These are phyloP conservation scores for Popillia japonica DNA, from an alignment of 1,140 invertebrate genomes.

Conservation along the genomic window DNA sequence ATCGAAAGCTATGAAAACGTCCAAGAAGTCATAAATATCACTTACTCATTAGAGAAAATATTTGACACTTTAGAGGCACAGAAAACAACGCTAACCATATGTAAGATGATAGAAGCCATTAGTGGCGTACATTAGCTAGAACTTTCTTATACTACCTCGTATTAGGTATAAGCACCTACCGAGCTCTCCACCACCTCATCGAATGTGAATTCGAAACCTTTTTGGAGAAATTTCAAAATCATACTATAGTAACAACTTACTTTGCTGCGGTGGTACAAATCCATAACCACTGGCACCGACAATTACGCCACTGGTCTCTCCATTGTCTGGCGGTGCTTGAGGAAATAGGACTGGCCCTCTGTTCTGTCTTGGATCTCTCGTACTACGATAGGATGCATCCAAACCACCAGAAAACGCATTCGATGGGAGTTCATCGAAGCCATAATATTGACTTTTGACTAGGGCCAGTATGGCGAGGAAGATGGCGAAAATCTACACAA, in stretches of 20 bases:
- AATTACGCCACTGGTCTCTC: conserved; percentile 74
- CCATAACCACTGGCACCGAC: conserved; percentile 78
- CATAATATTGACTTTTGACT: conserved; percentile 53
- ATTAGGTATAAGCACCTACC: too few relatives aligned
- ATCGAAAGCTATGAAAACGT: too few relatives aligned
- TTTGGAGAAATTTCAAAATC: too few relatives aligned
- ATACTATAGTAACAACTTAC: conserved; percentile 57
- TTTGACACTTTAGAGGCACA: too few relatives aligned
- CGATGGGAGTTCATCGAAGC: conserved; percentile 42
- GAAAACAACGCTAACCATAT: too few relatives aligned
- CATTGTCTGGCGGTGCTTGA: conserved; percentile 68
- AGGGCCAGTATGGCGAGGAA: conserved; percentile 51
- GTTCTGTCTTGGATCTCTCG: conserved; percentile 57
- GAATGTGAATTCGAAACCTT: too few relatives aligned
- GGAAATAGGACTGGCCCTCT: conserved; percentile 77
- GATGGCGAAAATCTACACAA: conserved; percentile 28
- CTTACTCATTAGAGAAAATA: too few relatives aligned
- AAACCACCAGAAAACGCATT: conserved; percentile 50
- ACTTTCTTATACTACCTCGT: too few relatives aligned
- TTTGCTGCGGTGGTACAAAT: conserved; percentile 72
- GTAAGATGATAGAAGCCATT: too few relatives aligned
- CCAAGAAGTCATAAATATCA: too few relatives aligned
- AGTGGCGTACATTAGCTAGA: too few relatives aligned
- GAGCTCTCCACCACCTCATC: too few relatives aligned
- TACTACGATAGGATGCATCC: conserved; percentile 49